Evolutionary conservation across 2,113 vertebrate genomes (phyloP).

Genomic region (Larimichthys crocea): DNA sequence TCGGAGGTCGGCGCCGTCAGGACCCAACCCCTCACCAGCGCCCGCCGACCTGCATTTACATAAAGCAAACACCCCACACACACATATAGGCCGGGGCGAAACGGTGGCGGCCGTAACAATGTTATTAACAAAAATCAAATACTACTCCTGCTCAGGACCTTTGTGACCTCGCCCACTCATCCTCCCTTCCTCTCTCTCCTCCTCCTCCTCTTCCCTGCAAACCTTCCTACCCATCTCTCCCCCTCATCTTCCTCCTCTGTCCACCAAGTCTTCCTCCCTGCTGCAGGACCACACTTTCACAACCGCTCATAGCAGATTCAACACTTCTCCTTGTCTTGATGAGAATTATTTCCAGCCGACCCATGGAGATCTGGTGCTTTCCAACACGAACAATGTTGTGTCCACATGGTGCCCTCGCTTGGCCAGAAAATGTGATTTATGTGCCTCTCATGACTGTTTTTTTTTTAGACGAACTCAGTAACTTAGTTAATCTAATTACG

Average conservation of each 20-base stretch:
- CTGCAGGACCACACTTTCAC: neutral
- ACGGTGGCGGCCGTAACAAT: no score
- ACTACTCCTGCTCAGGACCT: neutral
- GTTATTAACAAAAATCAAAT: neutral
- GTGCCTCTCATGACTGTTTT: conserved; percentile 19
- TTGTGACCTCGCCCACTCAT: no score
- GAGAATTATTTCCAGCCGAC: conserved; percentile 5
- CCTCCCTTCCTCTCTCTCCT: no score
- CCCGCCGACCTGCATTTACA: no score
- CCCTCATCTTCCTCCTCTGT: no score
- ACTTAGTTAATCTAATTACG: conserved; percentile 45
- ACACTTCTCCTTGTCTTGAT: neutral
- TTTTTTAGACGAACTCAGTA: conserved; percentile 9
- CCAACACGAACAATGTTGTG: neutral
- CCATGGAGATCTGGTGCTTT: conserved; percentile 27
- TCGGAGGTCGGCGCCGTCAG: no score
- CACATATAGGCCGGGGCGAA: no score
- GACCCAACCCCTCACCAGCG: no score
- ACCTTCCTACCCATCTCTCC: no score
- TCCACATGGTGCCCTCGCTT: conserved; percentile 8
- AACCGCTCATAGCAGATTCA: neutral
- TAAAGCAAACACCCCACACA: no score
- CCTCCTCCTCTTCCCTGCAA: no score
- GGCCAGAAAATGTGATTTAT: conserved; percentile 17
- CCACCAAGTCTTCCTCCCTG: no score